These are phyloP conservation scores for Morus bassanus DNA, from an alignment of 2,797 vertebrate genomes.

Conservation along the genomic window DNA sequence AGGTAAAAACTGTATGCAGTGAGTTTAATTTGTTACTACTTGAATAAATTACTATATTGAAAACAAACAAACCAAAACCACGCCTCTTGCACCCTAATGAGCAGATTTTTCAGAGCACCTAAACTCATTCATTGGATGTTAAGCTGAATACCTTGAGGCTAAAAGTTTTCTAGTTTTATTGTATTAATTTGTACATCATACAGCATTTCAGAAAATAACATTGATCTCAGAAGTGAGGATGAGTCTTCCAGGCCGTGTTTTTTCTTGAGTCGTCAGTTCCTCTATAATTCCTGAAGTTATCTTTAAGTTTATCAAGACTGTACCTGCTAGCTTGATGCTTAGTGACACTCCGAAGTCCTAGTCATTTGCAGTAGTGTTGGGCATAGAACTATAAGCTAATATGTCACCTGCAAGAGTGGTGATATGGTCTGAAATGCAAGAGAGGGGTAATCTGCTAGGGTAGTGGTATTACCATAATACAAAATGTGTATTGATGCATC, in stretches of 20 bases:
- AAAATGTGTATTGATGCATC: background rate
- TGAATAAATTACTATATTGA: background rate
- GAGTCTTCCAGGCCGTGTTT: background rate
- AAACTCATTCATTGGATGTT: background rate
- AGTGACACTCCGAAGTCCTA: background rate
- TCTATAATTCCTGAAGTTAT: background rate
- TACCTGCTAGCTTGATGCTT: background rate
- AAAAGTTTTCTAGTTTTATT: background rate
- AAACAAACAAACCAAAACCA: background rate
- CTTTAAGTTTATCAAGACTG: background rate
- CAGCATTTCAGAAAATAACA: background rate
- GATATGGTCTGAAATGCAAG: background rate
- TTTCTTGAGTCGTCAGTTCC: background rate
- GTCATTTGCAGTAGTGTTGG: background rate
- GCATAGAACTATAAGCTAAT: background rate
- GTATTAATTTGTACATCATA: background rate
- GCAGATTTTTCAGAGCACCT: background rate
- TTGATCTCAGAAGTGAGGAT: background rate
- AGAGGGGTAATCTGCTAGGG: background rate
- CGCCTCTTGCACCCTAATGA: background rate
- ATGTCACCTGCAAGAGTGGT: background rate
- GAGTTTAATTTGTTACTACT: background rate
- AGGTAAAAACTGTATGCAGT: conserved; percentile 71
- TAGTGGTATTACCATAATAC: background rate
- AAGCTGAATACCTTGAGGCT: background rate